phyloP scores from a whole-genome alignment of 2,888 invertebrate species.

The Catocala nupta region DNA sequence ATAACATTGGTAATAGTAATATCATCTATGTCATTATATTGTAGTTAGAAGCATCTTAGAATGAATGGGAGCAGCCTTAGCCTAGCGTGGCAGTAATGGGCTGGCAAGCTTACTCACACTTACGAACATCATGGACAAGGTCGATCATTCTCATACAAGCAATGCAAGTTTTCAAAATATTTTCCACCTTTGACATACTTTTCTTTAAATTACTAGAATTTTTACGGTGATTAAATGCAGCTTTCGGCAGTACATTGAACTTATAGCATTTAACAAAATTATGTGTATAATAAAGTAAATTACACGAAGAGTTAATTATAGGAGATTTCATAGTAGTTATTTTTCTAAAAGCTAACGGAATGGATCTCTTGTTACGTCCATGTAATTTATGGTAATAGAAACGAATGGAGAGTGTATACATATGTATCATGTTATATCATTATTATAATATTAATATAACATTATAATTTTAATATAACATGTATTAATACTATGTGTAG shows the following conservation, averaged over 20 bases:
- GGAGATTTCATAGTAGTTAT: slow-evolving; percentile 48
- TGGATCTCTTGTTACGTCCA: slow-evolving; percentile 70
- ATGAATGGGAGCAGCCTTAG: too few relatives aligned
- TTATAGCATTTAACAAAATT: slow-evolving; percentile 22
- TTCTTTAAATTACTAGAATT: too few relatives aligned
- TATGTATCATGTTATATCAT: slow-evolving; percentile 1
- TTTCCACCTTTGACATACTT: too few relatives aligned
- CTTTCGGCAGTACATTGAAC: slow-evolving; percentile 25
- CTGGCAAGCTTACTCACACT: too few relatives aligned
- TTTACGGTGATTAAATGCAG: background rate
- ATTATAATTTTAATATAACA: background rate
- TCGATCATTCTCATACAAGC: too few relatives aligned
- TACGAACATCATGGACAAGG: too few relatives aligned
- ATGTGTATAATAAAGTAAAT: slow-evolving; percentile 17
- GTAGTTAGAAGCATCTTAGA: too few relatives aligned
- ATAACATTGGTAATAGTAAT: background rate
- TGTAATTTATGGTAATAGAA: slow-evolving; percentile 34
- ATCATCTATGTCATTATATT: background rate
- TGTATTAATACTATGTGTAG: slow-evolving; percentile 16
- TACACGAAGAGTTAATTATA: slow-evolving; percentile 34
- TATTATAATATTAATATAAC: background rate
- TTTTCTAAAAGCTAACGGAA: slow-evolving; percentile 58
- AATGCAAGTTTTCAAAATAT: too few relatives aligned
- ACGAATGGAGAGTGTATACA: slow-evolving; percentile 16
- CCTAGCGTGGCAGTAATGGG: too few relatives aligned